phyloP scores from a whole-genome alignment of 2,888 invertebrate genomes.

The Sialis fuliginosa region DNA sequence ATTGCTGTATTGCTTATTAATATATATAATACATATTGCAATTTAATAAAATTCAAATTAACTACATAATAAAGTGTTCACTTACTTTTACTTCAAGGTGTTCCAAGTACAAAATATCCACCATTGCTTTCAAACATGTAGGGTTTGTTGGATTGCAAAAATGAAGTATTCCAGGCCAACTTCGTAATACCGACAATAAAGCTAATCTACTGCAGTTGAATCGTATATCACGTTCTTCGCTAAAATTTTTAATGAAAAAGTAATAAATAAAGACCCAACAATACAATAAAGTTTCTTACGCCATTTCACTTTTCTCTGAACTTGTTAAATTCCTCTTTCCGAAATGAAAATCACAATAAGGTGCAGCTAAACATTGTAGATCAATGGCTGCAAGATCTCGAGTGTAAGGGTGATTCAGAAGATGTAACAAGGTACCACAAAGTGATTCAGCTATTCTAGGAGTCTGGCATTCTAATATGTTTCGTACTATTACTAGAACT shows the following conservation, averaged over 20 bases:
- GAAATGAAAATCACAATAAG: conserved; percentile 84
- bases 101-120: conserved; percentile 67
- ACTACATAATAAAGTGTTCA: not conserved
- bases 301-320: not conserved
- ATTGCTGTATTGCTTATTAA: not conserved
- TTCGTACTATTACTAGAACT: conserved; percentile 63
- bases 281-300: not conserved
- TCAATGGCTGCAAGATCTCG: conserved; percentile 59
- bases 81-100: conserved; percentile 75
- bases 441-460: conserved; percentile 82
- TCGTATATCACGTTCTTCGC: conserved; percentile 61
- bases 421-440: conserved; percentile 68
- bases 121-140: conserved; percentile 60
- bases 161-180: conserved; percentile 82
- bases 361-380: conserved; percentile 75
- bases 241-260: conserved; percentile 14
- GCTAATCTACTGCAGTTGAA: conserved; percentile 75
- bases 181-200: conserved; percentile 65
- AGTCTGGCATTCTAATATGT: conserved; percentile 69
- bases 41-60: not conserved
- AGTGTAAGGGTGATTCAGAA: conserved; percentile 70
- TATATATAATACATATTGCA: not conserved
- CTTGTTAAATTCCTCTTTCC: conserved; percentile 16
- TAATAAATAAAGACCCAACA: not conserved
- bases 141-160: conserved; percentile 64